Percentiles rank a stretch among this genome's conserved stretches.
These are phyloP conservation scores for Darevskia nairensis DNA, from an alignment of 2,797 vertebrate species.

Conservation along the genomic window DNA sequence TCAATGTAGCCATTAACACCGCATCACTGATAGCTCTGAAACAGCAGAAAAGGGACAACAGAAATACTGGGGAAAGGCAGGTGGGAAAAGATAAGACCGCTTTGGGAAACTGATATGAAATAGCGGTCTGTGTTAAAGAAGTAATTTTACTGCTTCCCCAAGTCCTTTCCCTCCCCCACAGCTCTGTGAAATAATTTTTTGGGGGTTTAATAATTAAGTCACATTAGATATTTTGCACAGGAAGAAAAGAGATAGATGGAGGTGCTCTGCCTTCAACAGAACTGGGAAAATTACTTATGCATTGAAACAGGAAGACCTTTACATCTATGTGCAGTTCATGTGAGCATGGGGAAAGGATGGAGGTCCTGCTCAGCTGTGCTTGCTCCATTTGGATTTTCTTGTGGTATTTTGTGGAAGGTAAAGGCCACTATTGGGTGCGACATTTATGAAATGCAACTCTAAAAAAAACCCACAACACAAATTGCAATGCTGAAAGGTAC, in stretches of 20 bases:
- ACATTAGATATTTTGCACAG: constrained; percentile 14
- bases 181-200: not conserved
- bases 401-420: not conserved
- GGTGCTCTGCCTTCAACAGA: not conserved
- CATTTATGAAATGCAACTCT: constrained; percentile 57
- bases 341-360: constrained; percentile 14
- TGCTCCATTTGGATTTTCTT: not conserved
- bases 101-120: constrained; percentile 6
- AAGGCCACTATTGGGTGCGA: not conserved
- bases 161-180: not conserved
- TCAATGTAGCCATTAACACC: not conserved
- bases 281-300: not conserved
- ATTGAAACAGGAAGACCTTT: not conserved
- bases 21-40: not conserved
- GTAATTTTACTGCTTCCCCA: not conserved
- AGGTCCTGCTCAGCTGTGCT: not conserved
- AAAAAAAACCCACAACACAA: constrained; percentile 56
- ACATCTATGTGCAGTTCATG: not conserved
- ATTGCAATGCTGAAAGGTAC: constrained; percentile 67
- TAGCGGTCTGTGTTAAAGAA: not conserved
- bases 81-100: not conserved
- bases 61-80: no score
- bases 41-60: not conserved
- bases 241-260: not conserved
- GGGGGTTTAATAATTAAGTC: not conserved